Evolutionary conservation across 2,113 vertebrate genomes (phyloP).

Genomic region (Albula goreensis): DNA sequence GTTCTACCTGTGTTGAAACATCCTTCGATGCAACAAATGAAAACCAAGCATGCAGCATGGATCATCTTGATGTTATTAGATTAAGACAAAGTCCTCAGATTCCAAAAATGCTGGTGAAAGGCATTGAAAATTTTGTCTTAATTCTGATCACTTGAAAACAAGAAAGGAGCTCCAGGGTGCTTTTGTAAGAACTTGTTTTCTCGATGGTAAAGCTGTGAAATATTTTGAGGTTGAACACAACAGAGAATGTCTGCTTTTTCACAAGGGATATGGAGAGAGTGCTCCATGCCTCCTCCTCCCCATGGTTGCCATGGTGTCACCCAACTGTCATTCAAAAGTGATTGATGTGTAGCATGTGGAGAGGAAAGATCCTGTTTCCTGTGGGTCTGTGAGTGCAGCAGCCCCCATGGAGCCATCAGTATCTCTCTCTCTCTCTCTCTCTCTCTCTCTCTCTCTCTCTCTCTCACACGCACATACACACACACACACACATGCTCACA

Average conservation of each 20-base stretch:
- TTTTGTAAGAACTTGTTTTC: not conserved
- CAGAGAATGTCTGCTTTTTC: not conserved
- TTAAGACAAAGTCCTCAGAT: too few relatives aligned
- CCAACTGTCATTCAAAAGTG: not conserved
- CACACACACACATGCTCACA: not conserved
- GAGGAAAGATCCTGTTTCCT: not conserved
- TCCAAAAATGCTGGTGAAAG: not conserved
- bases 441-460: constrained; percentile 7
- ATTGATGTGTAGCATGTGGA: not conserved
- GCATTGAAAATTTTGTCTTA: not conserved
- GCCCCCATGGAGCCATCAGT: not conserved
- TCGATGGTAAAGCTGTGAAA: not conserved
- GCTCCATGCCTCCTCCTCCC: not conserved
- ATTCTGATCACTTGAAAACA: not conserved
- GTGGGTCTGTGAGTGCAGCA: too few relatives aligned
- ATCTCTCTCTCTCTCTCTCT: not conserved
- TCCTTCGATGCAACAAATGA: not conserved
- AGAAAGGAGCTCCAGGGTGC: not conserved
- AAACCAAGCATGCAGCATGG: too few relatives aligned
- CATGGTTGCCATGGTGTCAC: not conserved
- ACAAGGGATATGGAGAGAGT: not conserved
- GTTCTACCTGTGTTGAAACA: not conserved
- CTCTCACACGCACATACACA: not conserved
- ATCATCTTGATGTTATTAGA: too few relatives aligned
- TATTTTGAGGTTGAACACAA: not conserved